phyloP scores from a whole-genome alignment of 2,888 invertebrate genomes.

The Apamea anceps region DNA sequence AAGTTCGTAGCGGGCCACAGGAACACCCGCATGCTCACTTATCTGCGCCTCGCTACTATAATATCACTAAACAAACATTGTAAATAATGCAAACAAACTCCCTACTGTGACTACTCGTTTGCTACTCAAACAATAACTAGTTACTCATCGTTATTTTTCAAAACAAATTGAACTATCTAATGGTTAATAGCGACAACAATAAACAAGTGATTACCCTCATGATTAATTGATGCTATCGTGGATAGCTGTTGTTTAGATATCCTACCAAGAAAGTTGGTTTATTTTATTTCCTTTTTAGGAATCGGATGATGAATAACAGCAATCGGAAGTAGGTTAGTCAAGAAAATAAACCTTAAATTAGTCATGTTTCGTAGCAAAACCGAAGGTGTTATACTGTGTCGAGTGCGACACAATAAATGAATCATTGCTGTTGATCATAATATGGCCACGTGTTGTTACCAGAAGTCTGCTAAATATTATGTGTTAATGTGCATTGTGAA shows the following conservation, averaged over 20 bases:
- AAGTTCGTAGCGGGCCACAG: constrained; percentile 44
- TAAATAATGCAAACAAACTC: constrained; percentile 60
- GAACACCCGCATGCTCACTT: constrained; percentile 61
- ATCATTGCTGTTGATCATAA: constrained; percentile 52
- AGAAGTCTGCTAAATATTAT: constrained; percentile 47
- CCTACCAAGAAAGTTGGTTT: neutral
- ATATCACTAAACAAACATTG: constrained; percentile 63
- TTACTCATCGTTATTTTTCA: constrained; percentile 55
- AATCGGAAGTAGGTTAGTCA: constrained; percentile 50
- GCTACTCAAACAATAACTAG: constrained; percentile 58
- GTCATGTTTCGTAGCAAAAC: constrained; percentile 61
- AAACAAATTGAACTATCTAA: constrained; percentile 51
- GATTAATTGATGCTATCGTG: neutral
- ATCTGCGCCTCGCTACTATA: constrained; percentile 44
- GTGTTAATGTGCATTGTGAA: constrained; percentile 41
- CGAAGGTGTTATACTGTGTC: constrained; percentile 45
- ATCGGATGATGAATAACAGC: constrained; percentile 38
- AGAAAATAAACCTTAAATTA: constrained; percentile 55
- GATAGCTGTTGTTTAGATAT: neutral
- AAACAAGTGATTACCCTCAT: constrained; percentile 23
- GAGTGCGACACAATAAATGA: constrained; percentile 55
- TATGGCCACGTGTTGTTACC: constrained; percentile 42
- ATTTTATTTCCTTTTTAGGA: constrained; percentile 22
- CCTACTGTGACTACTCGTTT: constrained; percentile 47
- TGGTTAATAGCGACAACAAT: constrained; percentile 33